A percentile compares a stretch with the other conserved stretches of the same genome.
These are phyloP conservation scores for Cosmia trapezina DNA, from an alignment of 2,888 invertebrate genomes.

Conservation along the genomic window DNA sequence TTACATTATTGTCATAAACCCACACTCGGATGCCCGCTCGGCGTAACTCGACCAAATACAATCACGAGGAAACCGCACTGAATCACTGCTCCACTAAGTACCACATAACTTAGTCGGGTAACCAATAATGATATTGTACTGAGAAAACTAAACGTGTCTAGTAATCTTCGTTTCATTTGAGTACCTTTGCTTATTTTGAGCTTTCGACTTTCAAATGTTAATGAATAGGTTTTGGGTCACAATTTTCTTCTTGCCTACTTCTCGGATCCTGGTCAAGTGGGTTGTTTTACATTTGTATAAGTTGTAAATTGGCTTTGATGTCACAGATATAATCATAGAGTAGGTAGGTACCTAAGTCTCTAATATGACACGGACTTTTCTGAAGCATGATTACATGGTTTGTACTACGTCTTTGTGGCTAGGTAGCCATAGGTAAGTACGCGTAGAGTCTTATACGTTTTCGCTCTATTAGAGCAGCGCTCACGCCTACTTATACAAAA, in stretches of 20 bases:
- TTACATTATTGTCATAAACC: constrained; percentile 81
- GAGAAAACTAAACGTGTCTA: constrained; percentile 62
- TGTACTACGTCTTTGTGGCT: background rate
- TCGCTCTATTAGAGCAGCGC: background rate
- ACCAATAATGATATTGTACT: constrained; percentile 67
- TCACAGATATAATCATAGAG: constrained; percentile 35
- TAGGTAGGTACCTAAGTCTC: too few species aligned
- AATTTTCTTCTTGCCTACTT: constrained; percentile 48
- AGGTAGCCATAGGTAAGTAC: background rate
- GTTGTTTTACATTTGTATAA: constrained; percentile 31
- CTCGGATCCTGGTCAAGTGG: constrained; percentile 33
- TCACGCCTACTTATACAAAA: background rate
- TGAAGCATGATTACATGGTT: constrained; percentile 16
- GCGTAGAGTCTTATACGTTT: background rate
- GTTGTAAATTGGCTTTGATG: constrained; percentile 50
- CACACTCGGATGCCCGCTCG: constrained; percentile 71
- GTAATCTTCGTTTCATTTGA: constrained; percentile 53
- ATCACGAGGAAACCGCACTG: constrained; percentile 67
- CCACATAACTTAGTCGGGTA: constrained; percentile 64
- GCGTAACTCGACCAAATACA: constrained; percentile 74
- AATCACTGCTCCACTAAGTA: constrained; percentile 63
- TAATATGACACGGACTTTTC: constrained; percentile 15
- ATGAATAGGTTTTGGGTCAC: constrained; percentile 52
- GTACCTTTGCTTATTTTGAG: constrained; percentile 54
- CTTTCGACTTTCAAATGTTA: constrained; percentile 63